Evolutionary conservation across 92 coral and sea anemone species (phyloP), one percentile per base, ranked within the genome.

Genomic region (Epizoanthus ramosus): DNA sequence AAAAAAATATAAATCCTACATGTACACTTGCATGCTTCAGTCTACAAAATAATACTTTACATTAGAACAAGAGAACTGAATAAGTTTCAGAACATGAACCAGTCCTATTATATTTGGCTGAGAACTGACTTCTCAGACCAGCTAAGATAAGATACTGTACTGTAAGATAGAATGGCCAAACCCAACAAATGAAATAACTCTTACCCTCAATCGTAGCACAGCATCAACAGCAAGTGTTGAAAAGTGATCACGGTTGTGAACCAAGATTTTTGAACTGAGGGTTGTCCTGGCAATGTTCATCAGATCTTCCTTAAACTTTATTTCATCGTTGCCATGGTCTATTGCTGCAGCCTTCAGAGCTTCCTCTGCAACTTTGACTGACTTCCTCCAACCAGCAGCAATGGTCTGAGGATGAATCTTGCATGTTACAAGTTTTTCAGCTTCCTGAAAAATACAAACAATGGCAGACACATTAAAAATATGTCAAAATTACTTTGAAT

Each of bases 261-360:
- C 89, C 83, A 97, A 90, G 74, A 97, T 97, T 87, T 97, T 97
- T 39, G 99, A 97, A 33, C 99, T 97, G 25, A 97, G 93, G 15
- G 99, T 97, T 19, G 99, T 97, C 76, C 97, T 94, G 0, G 99
- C 99, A 56, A 97, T 97, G 75, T 97, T 97, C 98, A 97, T 90
- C 59, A 97, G 91, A 86, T 97, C 99, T 74, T 92, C 98, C 64
- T 86, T 83, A 69, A 97, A 97, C 85, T 97, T 92, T 19, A 81
- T 90, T 17, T 88, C 90, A 61, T 97, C 90, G 23, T 74, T 79
- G 21, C 97, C 93, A 74, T 97, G 96, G 69, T 97, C 94, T 13
- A 90, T 80, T 8, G 99, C 97, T 9, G 97, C 98, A n/a, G 91
- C 83, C 61, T 94, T 93, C 74, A 97, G 87, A 15, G 99, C 99